Evolutionary conservation across 1,140 invertebrate species (phyloP), one percentile per base, ranked within the genome.

Genomic region (Drosophila tristis): DNA sequence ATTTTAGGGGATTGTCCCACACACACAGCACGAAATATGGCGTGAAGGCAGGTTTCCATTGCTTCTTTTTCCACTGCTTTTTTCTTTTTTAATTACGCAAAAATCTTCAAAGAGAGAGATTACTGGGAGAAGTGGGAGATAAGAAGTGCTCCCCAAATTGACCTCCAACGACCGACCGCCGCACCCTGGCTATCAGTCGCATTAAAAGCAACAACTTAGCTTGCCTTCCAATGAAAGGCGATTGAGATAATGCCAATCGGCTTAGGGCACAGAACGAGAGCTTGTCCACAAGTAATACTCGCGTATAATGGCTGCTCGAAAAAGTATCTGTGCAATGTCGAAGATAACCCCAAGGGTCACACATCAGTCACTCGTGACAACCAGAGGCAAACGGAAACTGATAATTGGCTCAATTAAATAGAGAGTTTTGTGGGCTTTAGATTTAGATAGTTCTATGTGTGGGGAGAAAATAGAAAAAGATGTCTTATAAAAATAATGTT

Each of bases 31-130:
- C 79, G 78, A 66, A 57, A 82, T 48, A 64, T 86, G 66, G 54
- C 74, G 82, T 86, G 82, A 51, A 60, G 42, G 55, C 25, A 6
- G 53, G 58, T 48, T 63, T 15, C 13, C 25, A 39, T 70, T 58
- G 39, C 43, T 39, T 5, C 31, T 55, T 25, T 58, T 58, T 48
- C 31, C 13, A 11, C 42, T 48, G 45, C 20, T n/a, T 45, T 45
- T 51, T 63, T 58, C 56, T 7, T 68, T 87, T 89, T 87, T 87
- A 87, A 87, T 87, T 87, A 89, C 84, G 61, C 54, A 55, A 79
- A 78, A 82, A 78, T 89, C 84, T 87, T 64, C 20, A 51, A 26
- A 53, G 15, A 11, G 16, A 20, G 31, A 13, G 4, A 73, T 13
- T 57, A 48, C 48, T 29, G 56, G 25, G 13, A 25, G 29, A 11